phyloP scores from a whole-genome alignment of 1,140 invertebrate species.

The Sogatella furcifera region DNA sequence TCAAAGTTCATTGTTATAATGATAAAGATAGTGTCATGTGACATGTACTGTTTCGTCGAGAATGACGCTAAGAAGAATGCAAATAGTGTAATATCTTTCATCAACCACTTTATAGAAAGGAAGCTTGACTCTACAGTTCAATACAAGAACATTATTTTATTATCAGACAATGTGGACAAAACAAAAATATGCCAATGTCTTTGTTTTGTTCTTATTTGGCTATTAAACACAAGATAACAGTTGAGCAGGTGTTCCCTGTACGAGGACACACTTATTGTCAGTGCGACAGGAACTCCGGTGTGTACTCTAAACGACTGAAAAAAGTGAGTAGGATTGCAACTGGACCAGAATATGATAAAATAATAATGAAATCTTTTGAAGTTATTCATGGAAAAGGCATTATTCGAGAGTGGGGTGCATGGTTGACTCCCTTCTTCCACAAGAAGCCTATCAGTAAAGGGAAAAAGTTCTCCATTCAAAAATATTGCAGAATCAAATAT shows the following conservation, averaged over 20 bases:
- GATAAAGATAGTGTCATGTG: not conserved
- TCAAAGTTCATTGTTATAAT: not conserved
- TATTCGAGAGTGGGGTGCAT: not conserved
- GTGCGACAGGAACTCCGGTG: slow-evolving; percentile 16
- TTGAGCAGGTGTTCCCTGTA: slow-evolving; percentile 12
- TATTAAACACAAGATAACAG: not conserved
- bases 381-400: not conserved
- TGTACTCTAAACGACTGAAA: slow-evolving; percentile 10
- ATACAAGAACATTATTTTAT: not conserved
- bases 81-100: not conserved
- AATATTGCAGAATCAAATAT: not conserved
- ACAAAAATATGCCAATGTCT: not conserved
- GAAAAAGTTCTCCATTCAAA: not conserved
- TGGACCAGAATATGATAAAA: slow-evolving; percentile 6
- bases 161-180: not conserved
- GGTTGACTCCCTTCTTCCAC: not conserved
- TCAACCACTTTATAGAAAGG: not conserved
- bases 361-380: slow-evolving; percentile 3
- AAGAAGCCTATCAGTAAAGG: not conserved
- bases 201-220: not conserved
- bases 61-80: not conserved
- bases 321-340: slow-evolving; percentile 8
- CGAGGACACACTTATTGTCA: slow-evolving; percentile 11
- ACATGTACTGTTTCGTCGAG: not conserved
- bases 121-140: not conserved